phyloP scores from a whole-genome alignment of 2,113 vertebrate species.

The Phalacrocorax brasilianus region DNA sequence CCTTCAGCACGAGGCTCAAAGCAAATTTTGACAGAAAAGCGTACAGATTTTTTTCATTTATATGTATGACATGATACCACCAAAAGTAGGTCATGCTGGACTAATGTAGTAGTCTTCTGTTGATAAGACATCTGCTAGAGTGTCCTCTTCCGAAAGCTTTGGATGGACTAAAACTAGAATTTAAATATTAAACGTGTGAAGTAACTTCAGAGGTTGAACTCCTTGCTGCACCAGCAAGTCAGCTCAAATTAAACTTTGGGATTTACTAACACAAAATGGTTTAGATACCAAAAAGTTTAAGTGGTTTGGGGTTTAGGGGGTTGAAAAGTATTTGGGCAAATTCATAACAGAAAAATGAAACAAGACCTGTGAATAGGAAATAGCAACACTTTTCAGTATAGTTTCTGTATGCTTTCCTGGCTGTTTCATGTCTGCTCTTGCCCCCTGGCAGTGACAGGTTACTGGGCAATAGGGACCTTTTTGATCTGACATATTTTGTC shows the following conservation, averaged over 20 bases:
- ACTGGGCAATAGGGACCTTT: neutral
- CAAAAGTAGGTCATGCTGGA: neutral
- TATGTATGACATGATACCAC: rapidly evolving
- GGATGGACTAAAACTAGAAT: neutral
- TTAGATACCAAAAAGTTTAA: neutral
- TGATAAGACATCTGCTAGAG: neutral
- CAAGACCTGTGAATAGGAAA: neutral
- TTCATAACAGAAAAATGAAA: neutral
- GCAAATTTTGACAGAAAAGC: neutral
- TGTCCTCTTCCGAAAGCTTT: neutral
- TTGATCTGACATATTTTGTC: neutral
- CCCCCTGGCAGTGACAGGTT: neutral
- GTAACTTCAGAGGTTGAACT: neutral
- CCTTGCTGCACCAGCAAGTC: neutral
- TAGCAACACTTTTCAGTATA: neutral
- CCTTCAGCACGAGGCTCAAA: neutral
- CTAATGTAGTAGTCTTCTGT: neutral
- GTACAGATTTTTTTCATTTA: neutral
- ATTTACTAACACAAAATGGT: neutral
- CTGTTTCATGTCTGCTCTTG: neutral
- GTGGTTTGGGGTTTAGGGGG: neutral
- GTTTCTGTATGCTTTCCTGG: neutral
- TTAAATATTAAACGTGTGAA: neutral
- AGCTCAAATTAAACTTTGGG: neutral
- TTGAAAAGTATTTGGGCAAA: neutral